Base-by-base conservation (phyloP, 2,113 vertebrate species). In the Brienomyrus longianalis region DNA sequence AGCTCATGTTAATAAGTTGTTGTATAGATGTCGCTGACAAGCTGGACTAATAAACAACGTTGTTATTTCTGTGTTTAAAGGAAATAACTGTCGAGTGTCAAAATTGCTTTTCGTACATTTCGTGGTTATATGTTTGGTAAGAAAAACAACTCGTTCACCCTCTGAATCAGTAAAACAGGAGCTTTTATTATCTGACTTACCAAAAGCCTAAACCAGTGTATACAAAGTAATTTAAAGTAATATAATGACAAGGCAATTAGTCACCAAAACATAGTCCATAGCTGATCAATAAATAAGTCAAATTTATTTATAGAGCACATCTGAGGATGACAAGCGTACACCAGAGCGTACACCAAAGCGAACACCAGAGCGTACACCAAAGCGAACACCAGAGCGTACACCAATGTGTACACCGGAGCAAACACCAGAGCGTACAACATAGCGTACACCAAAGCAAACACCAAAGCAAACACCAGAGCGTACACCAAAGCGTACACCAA, bases 1-100 rank as follows among this genome's bases (percentile, higher is more conserved):
- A 23, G 83, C 48, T 85, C 83, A 43, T 83, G 83, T 85, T 48
- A 47, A 85, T 48, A 27, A 85, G 48, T 85, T 85, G 48, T 85
- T 48, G 19, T 45, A 5, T 45, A 27, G 83, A 31, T 11, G 48
- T 23, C 3, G 19, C 27, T 48, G 83, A 85, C 83, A 48, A 85
- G 83, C 48, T 48, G 47, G 45, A 50, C 47, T 85, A 43, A 83
- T 21, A 83, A 47, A 47, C 39, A 83, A 10, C 21, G 9, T n/a
- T 83, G 19, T 83, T 47, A 83, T 23, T 45, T 47, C 43, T 83
- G 35, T n/a, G 21, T 27, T 83, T 83, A 43, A 23, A 83, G 35
- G 80, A 45, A 83, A 45, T 83, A 21, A 83, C 35, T 83, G 80
- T 83, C 39, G 10, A 23, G 15, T 83, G 80, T 83, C 80, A 83